Percentiles rank a stretch among this genome's conserved stretches.
These are phyloP conservation scores for Toxonevra muliebris DNA, from an alignment of 2,888 invertebrate species.

Conservation along the genomic window DNA sequence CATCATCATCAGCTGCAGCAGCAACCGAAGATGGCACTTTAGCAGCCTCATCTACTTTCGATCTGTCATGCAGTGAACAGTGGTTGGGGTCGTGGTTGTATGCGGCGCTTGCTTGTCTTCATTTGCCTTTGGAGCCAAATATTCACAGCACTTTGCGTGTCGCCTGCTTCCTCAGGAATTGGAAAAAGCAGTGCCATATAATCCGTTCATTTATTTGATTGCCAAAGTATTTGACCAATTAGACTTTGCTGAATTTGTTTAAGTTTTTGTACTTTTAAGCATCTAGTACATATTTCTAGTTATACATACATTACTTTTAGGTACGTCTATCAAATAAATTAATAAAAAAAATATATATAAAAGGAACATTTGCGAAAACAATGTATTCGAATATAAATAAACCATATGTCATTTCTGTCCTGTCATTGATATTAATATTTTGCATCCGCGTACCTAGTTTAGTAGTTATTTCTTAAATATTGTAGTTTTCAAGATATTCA, in stretches of 20 bases:
- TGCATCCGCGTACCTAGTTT: too few species aligned
- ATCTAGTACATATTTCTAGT: too few species aligned
- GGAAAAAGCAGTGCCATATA: constrained; percentile 57
- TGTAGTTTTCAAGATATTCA: too few species aligned
- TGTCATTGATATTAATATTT: too few species aligned
- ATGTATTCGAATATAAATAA: too few species aligned
- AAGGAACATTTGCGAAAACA: background rate
- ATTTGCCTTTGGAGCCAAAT: constrained; percentile 61
- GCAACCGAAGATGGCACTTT: background rate
- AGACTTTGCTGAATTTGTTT: constrained; percentile 59
- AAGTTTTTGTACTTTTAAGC: too few species aligned
- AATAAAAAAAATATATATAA: background rate
- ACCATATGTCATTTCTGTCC: too few species aligned
- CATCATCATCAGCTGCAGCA: constrained; percentile 26
- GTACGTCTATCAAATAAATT: background rate
- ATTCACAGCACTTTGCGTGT: constrained; percentile 58
- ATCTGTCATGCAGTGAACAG: constrained; percentile 47
- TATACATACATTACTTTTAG: too few species aligned
- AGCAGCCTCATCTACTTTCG: constrained; percentile 31
- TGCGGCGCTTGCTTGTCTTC: constrained; percentile 58
- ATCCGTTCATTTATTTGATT: constrained; percentile 61
- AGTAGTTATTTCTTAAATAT: too few species aligned
- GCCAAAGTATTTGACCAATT: constrained; percentile 59
- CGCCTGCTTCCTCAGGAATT: constrained; percentile 47
- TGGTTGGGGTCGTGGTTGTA: constrained; percentile 64